Evolutionary conservation across 2,797 vertebrate genomes (phyloP), one percentile per base, ranked within the genome.

Genomic region (Liasis olivaceus): DNA sequence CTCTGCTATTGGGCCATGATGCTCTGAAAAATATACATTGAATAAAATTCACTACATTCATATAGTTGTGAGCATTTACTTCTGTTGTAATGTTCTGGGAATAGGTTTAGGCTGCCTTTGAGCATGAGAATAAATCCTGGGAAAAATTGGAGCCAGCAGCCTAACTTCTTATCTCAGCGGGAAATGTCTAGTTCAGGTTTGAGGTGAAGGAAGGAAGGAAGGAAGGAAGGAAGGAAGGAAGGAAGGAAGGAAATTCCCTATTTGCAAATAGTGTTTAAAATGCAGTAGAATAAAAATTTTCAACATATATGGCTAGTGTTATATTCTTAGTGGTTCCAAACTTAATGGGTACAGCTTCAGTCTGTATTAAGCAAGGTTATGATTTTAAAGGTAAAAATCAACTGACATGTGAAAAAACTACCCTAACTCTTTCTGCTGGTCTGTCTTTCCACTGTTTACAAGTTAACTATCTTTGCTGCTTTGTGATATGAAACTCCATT

Each of bases 401-500:
- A 86, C 24, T 36, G 36, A 26, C 13, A 6, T 63, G 4, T 31
- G 17, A 62, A 54, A 69, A 60, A 77, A 9, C 11, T n/a, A 47
- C 54, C 64, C 31, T 85, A 47, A 81, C 20, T 81, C 20, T 81
- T 81, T 81, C 47, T 81, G 69, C 20, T 54, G 42, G 47, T 13
- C 56, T 31, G 17, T 14, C 51, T 90, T 88, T n/a, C 42, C 58
- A 64, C 28, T 64, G 47, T 90, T 93, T 90, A 90, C 58, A 56
- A 31, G n/a, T 87, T 81, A 63, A 54, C 20, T 26, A 59, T 31
- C 72, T 77, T 62, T 87, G 42, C 58, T 36, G 36, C 64, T 63
- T 89, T 56, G 59, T 77, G 92, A 58, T 81, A 20, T 84, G 85
- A 87, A 95, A 96, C 93, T 93, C 91, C 94, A 96, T 97, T 97